Evolutionary conservation across 2,113 vertebrate genomes (phyloP), one percentile per base, ranked within the genome.

Genomic region (Eptatretus burgeri): DNA sequence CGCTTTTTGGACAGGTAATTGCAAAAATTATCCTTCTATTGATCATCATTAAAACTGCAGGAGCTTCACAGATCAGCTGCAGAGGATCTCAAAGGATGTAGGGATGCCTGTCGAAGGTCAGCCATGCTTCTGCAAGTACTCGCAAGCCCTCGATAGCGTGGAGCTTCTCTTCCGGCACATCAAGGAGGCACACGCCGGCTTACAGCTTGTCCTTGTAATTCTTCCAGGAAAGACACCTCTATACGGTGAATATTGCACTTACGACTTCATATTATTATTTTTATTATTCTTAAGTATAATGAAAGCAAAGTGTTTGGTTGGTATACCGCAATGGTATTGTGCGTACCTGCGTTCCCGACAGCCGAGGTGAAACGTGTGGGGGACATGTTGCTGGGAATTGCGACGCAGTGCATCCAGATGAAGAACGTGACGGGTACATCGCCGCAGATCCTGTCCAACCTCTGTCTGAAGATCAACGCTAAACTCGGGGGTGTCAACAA

Each of bases 361-460:
- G 89, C 91, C 64, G 91, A 98, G 71, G 91, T 98, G 13, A 98
- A 98, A 73, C 79, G 91, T 9, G 89, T 98, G 51, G 91, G 91
- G 19, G 91, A 96, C 71, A 98, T 89, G 1, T 81, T 98, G 5
- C 77, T 98, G 13, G 91, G 89, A 65, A 95, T 98, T 88, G 91
- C 91, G 66, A 95, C 91, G 12, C 91, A 98, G 68, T 98, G 91
- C 63, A 89, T 98, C 52, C 91, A 95, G 70, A 89, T 94, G 73
- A 95, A 98, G 76, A 98, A 98, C 1, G 91, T 95, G 64, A 89
- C 94, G 66, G 93, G 95, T 77, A 98, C 91, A 5, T 95, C 91
- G 27, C 91, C 91, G 2, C 91, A 95, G 73, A 95, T 89, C 0
- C 80, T 95, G 62, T 95, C 91, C 67, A 95, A 95, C 73, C 81